These are phyloP conservation scores for Otus sunia DNA, from an alignment of 2,113 vertebrate genomes.

Conservation along the genomic window DNA sequence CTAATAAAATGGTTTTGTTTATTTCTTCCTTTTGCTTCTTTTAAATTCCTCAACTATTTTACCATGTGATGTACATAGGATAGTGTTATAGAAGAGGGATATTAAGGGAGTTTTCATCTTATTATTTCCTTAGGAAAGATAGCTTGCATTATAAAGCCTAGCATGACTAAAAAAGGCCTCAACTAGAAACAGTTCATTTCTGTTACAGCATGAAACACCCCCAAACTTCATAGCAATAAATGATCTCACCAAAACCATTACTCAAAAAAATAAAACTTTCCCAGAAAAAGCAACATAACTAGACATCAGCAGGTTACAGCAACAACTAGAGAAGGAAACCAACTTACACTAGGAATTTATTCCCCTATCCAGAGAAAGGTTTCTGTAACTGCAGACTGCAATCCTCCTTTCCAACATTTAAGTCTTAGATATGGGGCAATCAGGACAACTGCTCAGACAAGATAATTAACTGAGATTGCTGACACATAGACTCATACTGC, in stretches of 20 bases:
- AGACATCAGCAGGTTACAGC: not conserved
- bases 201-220: not conserved
- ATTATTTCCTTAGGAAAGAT: not conserved
- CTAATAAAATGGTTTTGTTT: not conserved
- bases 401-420: not conserved
- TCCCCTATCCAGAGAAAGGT: not conserved
- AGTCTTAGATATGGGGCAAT: not conserved
- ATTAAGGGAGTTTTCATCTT: not conserved
- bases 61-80: not conserved
- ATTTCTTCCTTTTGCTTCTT: not conserved
- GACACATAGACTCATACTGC: not conserved
- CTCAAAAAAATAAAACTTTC: not conserved
- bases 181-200: not conserved
- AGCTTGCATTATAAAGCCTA: not conserved
- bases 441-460: not conserved
- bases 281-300: not conserved
- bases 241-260: rapidly evolving
- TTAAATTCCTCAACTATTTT: not conserved
- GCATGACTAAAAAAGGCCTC: not conserved
- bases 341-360: not conserved
- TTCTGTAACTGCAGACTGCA: not conserved
- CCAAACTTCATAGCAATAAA: not conserved
- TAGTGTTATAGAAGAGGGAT: not conserved
- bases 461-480: not conserved
- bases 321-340: not conserved